Evolutionary conservation across 2,113 vertebrate genomes (phyloP), one percentile per base, ranked within the genome.

Genomic region (Isichthys henryi): DNA sequence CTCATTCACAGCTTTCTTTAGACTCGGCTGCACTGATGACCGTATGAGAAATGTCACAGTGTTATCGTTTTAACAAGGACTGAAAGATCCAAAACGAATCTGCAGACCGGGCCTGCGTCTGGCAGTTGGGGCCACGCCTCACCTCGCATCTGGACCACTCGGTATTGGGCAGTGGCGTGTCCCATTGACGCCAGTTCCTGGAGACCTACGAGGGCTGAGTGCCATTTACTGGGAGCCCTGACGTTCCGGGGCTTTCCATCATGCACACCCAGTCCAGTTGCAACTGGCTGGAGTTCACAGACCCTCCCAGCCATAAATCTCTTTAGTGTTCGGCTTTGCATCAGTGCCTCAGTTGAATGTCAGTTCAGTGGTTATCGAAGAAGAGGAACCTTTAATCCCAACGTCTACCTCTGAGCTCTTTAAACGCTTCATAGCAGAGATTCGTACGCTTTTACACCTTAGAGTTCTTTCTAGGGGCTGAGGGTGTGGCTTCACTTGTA

Each of bases 221-320:
- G n/a, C 88, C 17, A 43, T 48, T 88, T 45, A 66, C 56, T 23
- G 85, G 48, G 85, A 87, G 50, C 74, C 2, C 70, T 83, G 88
- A 74, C 48, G 80, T 23, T 56, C 49, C 31, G 74, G 88, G 49
- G 52, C 31, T 89, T 89, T 89, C 88, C 88, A 84, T 35, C n/a
- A 48, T 46, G 88, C 31, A 46, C 77, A 53, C 80, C 88, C 88
- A 46, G 80, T 46, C 77, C 88, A 62, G 31, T 62, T 56, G 74
- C 39, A 6, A 62, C 77, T 89, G 88, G 88, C 88, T 62, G 52
- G 5, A 9, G 77, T 58, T 89, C 88, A 84, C 49, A 84, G 35
- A 39, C 80, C 2, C n/a, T 23, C 49, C 13, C 19, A 74, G 45
- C 50, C 8, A 56, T 58, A 58, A 84, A 89, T 84, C 39, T 62